These are phyloP conservation scores for Nysson spinosus DNA, from an alignment of 2,888 invertebrate species.

Conservation along the genomic window DNA sequence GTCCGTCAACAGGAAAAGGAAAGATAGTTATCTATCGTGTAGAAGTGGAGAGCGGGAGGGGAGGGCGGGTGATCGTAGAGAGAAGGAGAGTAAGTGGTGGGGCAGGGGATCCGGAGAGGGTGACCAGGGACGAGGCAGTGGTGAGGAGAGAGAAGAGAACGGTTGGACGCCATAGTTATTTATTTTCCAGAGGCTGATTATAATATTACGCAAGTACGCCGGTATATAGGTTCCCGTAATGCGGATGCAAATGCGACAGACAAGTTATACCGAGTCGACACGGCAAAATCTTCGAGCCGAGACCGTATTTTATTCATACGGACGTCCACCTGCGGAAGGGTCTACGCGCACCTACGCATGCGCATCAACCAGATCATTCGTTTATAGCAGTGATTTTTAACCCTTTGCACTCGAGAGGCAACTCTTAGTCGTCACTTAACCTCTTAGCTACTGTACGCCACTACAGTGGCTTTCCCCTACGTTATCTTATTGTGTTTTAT, in stretches of 20 bases:
- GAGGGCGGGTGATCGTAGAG: too few relatives aligned
- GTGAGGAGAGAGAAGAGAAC: background rate
- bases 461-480: too few relatives aligned
- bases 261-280: conserved; percentile 45
- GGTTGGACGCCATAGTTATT: conserved; percentile 62
- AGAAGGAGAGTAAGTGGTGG: too few relatives aligned
- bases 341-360: conserved; percentile 9
- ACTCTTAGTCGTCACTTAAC: too few relatives aligned
- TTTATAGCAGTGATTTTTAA: background rate
- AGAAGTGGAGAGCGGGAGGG: conserved; percentile 12
- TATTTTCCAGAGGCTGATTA: conserved; percentile 69
- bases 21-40: conserved; percentile 64
- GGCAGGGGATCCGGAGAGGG: too few relatives aligned
- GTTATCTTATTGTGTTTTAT: too few relatives aligned
- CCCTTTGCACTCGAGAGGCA: too few relatives aligned
- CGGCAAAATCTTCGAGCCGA: conserved; percentile 51
- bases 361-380: conserved; percentile 10
- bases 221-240: conserved; percentile 35
- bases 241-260: conserved; percentile 62
- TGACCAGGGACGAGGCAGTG: background rate
- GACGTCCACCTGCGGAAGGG: conserved; percentile 26
- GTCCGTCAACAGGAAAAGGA: conserved; percentile 66
- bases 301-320: conserved; percentile 64
- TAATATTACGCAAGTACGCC: conserved; percentile 69
- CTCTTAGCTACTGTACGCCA: too few relatives aligned